Evolutionary conservation across 2,888 invertebrate genomes (phyloP).

Genomic region (Monoplex corrugatus): DNA sequence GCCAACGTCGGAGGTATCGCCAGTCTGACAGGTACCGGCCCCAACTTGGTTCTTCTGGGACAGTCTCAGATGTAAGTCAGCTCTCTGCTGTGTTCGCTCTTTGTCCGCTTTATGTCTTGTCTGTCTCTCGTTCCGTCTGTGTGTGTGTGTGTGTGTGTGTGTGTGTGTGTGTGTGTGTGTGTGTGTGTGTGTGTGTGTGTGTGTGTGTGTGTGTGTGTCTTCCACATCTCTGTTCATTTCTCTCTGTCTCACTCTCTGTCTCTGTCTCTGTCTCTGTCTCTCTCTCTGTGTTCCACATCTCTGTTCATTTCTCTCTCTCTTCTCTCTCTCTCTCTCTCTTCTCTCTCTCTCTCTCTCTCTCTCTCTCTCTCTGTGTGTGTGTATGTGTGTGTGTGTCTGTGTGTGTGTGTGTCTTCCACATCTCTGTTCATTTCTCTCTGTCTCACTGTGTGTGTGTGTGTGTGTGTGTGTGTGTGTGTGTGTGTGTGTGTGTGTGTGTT

Average conservation of each 20-base stretch:
- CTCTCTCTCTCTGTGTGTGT: background rate
- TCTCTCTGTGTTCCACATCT: background rate
- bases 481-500: background rate
- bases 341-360: background rate
- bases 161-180: background rate
- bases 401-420: background rate
- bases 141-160: background rate
- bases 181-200: background rate
- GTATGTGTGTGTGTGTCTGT: background rate
- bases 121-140: background rate
- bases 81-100: background rate
- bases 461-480: slow-evolving; percentile 11
- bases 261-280: background rate
- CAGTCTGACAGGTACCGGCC: slow-evolving; percentile 81
- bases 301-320: background rate
- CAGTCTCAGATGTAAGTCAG: slow-evolving; percentile 74
- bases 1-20: slow-evolving; percentile 82
- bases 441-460: background rate
- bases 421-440: slow-evolving; percentile 20
- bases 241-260: background rate
- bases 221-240: background rate
- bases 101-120: no score
- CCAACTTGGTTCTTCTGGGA: slow-evolving; percentile 80
- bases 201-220: no score
- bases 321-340: no score